Conservation (phyloP, 2,113 vertebrate genomes). For the Felis catus region DNA sequence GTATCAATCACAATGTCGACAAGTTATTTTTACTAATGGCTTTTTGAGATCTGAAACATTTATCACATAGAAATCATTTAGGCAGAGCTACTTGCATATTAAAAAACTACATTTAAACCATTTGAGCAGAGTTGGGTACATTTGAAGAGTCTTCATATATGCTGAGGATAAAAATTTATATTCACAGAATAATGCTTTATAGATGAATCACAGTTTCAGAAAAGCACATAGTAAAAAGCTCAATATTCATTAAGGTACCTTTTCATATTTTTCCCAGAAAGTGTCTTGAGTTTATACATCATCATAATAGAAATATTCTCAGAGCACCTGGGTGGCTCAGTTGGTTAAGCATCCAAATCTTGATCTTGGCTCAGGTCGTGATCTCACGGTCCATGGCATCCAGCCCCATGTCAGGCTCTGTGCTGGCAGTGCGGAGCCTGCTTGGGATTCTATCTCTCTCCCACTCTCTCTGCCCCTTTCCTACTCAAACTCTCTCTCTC, state of each 20-base stretch:
- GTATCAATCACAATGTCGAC: neutral
- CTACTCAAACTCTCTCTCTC: no score
- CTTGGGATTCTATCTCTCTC: no score
- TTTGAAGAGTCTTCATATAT: neutral
- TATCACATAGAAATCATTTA: neutral
- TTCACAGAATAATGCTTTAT: neutral
- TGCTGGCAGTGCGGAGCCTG: no score
- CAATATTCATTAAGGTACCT: neutral
- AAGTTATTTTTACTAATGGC: constrained; percentile 2
- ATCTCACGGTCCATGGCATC: no score
- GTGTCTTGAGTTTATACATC: neutral
- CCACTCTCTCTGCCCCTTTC: no score
- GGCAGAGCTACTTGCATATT: neutral
- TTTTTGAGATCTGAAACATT: constrained; percentile 22
- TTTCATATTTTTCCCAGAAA: neutral
- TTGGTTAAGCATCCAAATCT: no score
- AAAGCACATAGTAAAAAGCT: neutral
- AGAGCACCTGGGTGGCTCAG: no score
- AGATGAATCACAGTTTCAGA: neutral
- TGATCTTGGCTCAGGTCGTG: no score
- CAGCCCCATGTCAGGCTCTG: no score
- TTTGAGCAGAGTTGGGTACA: neutral
- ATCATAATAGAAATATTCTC: neutral
- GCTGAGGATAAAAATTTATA: neutral
- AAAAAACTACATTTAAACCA: neutral